A percentile compares a stretch with the other conserved stretches of the same genome.
These are phyloP conservation scores for Carollia perspicillata DNA, from an alignment of 2,113 vertebrate species.

Conservation along the genomic window DNA sequence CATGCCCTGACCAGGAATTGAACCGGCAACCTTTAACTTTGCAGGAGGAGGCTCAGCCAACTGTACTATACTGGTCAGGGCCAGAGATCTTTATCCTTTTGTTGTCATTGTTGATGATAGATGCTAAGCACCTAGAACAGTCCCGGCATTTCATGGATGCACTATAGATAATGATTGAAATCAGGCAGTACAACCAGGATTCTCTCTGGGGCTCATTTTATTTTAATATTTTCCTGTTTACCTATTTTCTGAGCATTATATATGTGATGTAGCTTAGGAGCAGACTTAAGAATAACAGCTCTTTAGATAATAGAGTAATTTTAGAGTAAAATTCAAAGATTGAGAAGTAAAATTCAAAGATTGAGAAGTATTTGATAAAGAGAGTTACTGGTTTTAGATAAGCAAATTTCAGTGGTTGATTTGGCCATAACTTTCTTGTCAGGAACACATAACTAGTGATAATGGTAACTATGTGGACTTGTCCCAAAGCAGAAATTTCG, in stretches of 20 bases:
- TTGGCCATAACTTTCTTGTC: not conserved
- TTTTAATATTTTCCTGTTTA: conserved; percentile 33
- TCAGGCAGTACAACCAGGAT: not conserved
- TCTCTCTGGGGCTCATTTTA: not conserved
- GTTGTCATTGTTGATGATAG: not conserved
- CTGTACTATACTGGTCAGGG: too few relatives aligned
- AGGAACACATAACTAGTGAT: not conserved
- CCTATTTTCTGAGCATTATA: not conserved
- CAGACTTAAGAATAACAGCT: conserved; percentile 27
- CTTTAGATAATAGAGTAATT: not conserved
- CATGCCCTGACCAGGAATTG: too few relatives aligned
- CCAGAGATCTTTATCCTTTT: not conserved
- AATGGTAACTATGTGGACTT: not conserved
- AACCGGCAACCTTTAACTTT: too few relatives aligned
- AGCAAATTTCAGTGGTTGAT: conserved; percentile 10
- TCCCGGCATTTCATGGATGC: not conserved
- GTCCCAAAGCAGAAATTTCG: not conserved
- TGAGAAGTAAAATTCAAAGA: conserved; percentile 21
- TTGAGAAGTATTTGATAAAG: conserved; percentile 31
- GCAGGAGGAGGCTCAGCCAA: too few relatives aligned
- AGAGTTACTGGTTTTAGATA: conserved; percentile 16
- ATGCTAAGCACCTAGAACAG: conserved; percentile 3
- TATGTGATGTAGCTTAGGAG: not conserved
- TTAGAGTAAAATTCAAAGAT: conserved; percentile 28
- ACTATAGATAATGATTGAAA: not conserved